Conservation (phyloP, 2,113 vertebrate species). For the Pygoscelis adeliae region DNA sequence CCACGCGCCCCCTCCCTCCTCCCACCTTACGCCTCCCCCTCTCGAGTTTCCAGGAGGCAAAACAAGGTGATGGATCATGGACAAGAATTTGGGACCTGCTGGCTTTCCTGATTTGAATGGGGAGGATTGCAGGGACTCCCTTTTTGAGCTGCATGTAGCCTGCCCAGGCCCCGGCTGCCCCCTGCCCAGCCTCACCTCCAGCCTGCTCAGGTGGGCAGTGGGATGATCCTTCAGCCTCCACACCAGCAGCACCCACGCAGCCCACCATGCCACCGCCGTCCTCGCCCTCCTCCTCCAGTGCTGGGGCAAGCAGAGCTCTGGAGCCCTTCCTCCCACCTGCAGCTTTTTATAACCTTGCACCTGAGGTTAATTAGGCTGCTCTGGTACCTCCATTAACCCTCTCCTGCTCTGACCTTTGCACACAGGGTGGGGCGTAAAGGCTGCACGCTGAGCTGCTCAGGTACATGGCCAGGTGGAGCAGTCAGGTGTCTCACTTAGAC, state of each 20-base stretch:
- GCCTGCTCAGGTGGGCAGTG: no score
- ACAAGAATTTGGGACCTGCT: neutral
- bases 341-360: neutral
- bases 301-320: neutral
- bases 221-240: neutral
- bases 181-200: neutral
- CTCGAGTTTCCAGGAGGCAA: neutral
- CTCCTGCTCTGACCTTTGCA: neutral
- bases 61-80: neutral
- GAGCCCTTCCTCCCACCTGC: neutral
- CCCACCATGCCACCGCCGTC: accelerated
- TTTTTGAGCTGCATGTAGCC: neutral
- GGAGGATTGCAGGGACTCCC: neutral
- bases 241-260: neutral
- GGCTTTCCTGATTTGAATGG: accelerated
- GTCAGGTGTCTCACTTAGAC: neutral
- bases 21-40: neutral
- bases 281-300: no score
- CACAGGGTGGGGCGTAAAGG: neutral
- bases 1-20: neutral
- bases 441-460: neutral
- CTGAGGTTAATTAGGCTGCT: neutral
- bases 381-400: neutral
- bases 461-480: neutral
- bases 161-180: no score